A percentile compares a stretch with the other conserved stretches of the same genome.
Evolutionary conservation across 2,888 invertebrate genomes (phyloP).

Genomic region (Tinea semifulvella): DNA sequence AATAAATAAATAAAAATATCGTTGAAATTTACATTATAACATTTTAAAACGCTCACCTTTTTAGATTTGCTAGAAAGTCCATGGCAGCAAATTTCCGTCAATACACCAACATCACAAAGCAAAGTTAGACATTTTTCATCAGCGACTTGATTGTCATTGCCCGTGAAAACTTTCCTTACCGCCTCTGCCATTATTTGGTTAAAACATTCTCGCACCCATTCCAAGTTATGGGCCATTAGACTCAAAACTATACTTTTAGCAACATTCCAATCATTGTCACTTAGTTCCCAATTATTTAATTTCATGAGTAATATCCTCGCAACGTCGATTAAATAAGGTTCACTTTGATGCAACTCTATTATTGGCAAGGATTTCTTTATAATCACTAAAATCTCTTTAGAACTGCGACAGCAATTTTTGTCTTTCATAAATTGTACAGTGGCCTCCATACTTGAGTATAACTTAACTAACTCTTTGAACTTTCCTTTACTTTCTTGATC

Average conservation of each 20-base stretch:
- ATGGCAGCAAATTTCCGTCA: slow-evolving; percentile 72
- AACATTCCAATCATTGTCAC: slow-evolving; percentile 39
- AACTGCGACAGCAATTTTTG: slow-evolving; percentile 31
- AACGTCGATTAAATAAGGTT: slow-evolving; percentile 55
- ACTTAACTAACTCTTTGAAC: slow-evolving; percentile 40
- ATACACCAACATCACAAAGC: slow-evolving; percentile 62
- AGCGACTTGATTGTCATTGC: slow-evolving; percentile 42
- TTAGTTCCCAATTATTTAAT: slow-evolving; percentile 37
- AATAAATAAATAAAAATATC: too few relatives aligned
- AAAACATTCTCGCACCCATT: slow-evolving; percentile 60
- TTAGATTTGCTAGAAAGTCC: slow-evolving; percentile 55
- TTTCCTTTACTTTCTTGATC: slow-evolving; percentile 52
- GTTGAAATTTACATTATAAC: too few relatives aligned
- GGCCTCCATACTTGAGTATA: slow-evolving; percentile 43
- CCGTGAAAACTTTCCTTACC: slow-evolving; percentile 63
- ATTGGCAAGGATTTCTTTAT: slow-evolving; percentile 64
- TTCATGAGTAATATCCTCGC: slow-evolving; percentile 40
- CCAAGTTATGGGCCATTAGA: slow-evolving; percentile 65
- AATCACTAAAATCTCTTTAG: slow-evolving; percentile 41
- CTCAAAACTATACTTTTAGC: slow-evolving; percentile 52
- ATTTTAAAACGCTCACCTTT: slow-evolving; percentile 34
- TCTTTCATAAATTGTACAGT: slow-evolving; percentile 45
- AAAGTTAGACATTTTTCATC: slow-evolving; percentile 61
- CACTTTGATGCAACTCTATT: slow-evolving; percentile 68
- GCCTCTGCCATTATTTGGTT: slow-evolving; percentile 63